Evolutionary conservation across 2,888 invertebrate species (phyloP).

Genomic region (Mantis religiosa): DNA sequence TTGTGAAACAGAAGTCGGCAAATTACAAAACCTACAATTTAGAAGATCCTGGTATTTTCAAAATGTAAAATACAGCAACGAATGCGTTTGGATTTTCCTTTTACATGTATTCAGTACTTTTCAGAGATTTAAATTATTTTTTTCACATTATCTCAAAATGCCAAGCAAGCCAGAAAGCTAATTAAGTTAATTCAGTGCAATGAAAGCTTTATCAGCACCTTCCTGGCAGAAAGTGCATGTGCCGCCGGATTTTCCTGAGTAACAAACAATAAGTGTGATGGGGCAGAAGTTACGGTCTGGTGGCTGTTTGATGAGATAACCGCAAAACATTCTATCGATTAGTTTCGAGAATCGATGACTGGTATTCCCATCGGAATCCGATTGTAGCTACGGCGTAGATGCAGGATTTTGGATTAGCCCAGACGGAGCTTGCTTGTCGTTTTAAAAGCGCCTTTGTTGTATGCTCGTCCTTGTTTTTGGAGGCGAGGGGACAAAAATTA

Average conservation of each 20-base stretch:
- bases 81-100: no score
- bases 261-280: not conserved
- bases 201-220: not conserved
- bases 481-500: not conserved
- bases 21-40: no score
- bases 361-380: not conserved
- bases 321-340: not conserved
- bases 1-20: no score
- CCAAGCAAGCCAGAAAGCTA: no score
- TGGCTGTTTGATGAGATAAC: not conserved
- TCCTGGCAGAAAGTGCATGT: not conserved
- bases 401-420: not conserved
- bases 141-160: no score
- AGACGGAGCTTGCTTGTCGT: not conserved
- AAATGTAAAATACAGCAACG: no score
- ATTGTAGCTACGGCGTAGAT: not conserved
- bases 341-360: not conserved
- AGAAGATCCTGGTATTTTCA: no score
- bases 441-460: not conserved
- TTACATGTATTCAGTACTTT: no score
- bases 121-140: no score
- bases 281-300: not conserved
- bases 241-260: not conserved
- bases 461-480: not conserved
- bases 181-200: no score